Percentiles rank a stretch among this genome's conserved stretches.
Conservation (phyloP, 1,140 invertebrate species). For the Mycetomoellerius zeteki region DNA sequence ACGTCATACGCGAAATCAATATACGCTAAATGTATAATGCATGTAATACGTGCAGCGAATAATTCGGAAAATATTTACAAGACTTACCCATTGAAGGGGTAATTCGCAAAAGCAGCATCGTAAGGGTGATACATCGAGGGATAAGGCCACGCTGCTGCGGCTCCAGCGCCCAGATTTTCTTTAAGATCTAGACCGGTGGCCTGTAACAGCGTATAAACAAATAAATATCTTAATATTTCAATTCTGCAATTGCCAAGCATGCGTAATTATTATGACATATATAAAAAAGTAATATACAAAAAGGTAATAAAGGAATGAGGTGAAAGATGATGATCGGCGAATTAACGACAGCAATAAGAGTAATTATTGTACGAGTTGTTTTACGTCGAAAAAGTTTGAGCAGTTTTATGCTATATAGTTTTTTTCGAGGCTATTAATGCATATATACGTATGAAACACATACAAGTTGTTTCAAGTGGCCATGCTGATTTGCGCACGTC, state of each 20-base stretch:
- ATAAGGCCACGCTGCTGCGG: constrained; percentile 93
- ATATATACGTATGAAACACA: background rate
- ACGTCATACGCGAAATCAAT: background rate
- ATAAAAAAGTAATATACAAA: too few species aligned
- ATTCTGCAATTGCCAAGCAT: too few species aligned
- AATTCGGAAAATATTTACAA: constrained; percentile 1
- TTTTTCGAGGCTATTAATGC: background rate
- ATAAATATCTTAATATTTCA: background rate
- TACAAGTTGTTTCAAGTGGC: background rate
- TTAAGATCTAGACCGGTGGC: constrained; percentile 94
- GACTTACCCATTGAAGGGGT: constrained; percentile 97
- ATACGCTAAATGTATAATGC: background rate
- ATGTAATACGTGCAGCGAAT: background rate
- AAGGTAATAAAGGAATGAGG: background rate
- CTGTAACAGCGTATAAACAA: constrained; percentile 82
- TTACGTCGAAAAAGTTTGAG: background rate
- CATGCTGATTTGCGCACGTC: constrained; percentile 27
- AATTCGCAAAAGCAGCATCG: constrained; percentile 95
- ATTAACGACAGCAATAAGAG: background rate
- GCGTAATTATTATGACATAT: background rate
- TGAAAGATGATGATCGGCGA: background rate
- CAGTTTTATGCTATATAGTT: background rate
- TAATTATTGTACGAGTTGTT: background rate
- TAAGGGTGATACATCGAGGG: constrained; percentile 96
- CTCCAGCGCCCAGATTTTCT: constrained; percentile 94